Conservation (phyloP, 2,113 vertebrate genomes). For the rabbit (Oryctolagus cuniculus) region mOryCun1.1 NC_091433.1:37241501-37242000, state of each 20-base stretch:
- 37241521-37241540: background rate
- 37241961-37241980: too few relatives aligned
- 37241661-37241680: background rate
- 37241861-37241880: too few relatives aligned
- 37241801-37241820: too few relatives aligned
- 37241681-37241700: background rate
- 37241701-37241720: background rate
- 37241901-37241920: too few relatives aligned
- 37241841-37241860: too few relatives aligned
- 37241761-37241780: too few relatives aligned
- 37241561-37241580: constrained; percentile 59
- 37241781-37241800: too few relatives aligned
- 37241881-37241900: too few relatives aligned
- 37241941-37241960: too few relatives aligned
- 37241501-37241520: background rate
- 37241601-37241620: constrained; percentile 50
- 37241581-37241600: background rate
- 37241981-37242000: too few relatives aligned
- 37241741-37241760: background rate
- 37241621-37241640: constrained; percentile 10
- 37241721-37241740: background rate
- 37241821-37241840: too few relatives aligned
- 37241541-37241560: constrained; percentile 48
- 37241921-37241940: too few relatives aligned
- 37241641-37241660: constrained; percentile 40